Evolutionary conservation across 2,113 vertebrate genomes (phyloP).

Genomic region (Bos indicus): DNA sequence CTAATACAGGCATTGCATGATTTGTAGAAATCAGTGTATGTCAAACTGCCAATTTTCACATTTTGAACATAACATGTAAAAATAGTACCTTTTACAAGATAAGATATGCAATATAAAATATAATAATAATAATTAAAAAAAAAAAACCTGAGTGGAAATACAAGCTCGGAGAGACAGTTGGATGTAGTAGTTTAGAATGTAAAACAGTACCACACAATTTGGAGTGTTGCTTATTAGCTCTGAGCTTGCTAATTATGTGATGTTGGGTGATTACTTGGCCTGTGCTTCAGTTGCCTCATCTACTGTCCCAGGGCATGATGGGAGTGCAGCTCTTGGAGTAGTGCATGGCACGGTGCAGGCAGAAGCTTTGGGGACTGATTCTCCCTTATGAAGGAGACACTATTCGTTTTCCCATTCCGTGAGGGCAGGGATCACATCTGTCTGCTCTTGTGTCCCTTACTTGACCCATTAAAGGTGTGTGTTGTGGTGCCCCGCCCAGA

Average conservation of each 20-base stretch:
- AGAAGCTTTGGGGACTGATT: not conserved
- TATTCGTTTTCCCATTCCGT: not conserved
- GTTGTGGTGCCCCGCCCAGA: not conserved
- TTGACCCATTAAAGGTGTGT: not conserved
- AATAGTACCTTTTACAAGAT: constrained; percentile 38
- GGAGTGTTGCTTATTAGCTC: not conserved
- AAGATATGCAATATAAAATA: not conserved
- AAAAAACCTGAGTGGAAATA: not conserved
- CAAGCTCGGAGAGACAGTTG: not conserved
- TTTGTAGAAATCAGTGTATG: not conserved
- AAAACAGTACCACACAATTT: not conserved
- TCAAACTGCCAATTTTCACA: constrained; percentile 36
- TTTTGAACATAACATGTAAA: constrained; percentile 30
- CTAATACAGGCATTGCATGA: constrained; percentile 4
- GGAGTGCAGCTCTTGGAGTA: not conserved
- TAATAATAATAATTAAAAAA: not conserved
- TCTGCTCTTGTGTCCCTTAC: not conserved
- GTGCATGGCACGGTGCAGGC: not conserved
- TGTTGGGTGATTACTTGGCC: not conserved
- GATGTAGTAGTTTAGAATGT: not conserved
- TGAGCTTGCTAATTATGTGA: not conserved
- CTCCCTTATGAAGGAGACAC: not conserved
- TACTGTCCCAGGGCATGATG: not conserved
- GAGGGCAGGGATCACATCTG: not conserved
- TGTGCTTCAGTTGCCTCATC: not conserved